These are phyloP conservation scores for Anticlea derivata DNA, from an alignment of 2,888 invertebrate genomes.

Conservation along the genomic window DNA sequence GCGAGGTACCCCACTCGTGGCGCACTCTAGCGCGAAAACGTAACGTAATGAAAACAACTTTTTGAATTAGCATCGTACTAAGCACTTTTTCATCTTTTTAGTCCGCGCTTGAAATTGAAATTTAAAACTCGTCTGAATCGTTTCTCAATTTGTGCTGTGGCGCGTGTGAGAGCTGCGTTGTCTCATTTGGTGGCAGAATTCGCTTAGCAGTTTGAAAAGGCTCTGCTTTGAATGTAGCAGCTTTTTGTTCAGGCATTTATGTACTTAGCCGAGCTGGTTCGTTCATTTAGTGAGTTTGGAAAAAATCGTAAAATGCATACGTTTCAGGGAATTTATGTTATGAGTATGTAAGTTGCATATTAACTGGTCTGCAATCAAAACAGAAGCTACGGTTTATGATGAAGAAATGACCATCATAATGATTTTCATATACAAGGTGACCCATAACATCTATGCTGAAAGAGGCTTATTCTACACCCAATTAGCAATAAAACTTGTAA, in stretches of 20 bases:
- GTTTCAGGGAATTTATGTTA: no score
- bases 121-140: slow-evolving; percentile 43
- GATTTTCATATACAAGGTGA: no score
- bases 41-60: slow-evolving; percentile 78
- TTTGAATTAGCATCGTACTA: slow-evolving; percentile 78
- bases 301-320: neutral
- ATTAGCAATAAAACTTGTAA: no score
- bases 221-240: slow-evolving; percentile 24
- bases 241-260: slow-evolving; percentile 6
- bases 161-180: slow-evolving; percentile 34
- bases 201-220: slow-evolving; percentile 27
- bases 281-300: neutral
- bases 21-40: slow-evolving; percentile 64
- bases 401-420: no score
- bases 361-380: no score
- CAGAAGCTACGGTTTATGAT: no score
- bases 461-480: no score
- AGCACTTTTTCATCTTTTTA: slow-evolving; percentile 68
- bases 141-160: slow-evolving; percentile 40
- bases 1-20: slow-evolving; percentile 55
- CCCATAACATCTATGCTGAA: no score
- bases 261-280: neutral
- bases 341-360: no score
- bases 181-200: slow-evolving; percentile 33
- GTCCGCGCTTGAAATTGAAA: slow-evolving; percentile 58